phyloP scores from a whole-genome alignment of 2,113 vertebrate species.

The Athene noctua region DNA sequence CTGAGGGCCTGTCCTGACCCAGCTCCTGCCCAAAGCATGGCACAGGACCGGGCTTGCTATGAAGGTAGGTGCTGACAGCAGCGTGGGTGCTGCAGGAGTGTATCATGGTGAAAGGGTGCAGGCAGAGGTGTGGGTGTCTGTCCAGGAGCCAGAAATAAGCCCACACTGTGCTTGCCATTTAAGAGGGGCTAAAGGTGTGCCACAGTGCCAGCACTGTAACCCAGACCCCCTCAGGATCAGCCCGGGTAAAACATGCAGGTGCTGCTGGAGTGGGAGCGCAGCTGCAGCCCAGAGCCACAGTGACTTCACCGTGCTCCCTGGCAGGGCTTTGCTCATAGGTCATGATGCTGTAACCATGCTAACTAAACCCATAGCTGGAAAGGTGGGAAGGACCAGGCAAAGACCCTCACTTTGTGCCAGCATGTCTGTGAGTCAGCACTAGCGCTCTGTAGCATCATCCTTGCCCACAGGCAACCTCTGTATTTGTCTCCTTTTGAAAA shows the following conservation, averaged over 20 bases:
- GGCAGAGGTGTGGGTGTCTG: fast-evolving
- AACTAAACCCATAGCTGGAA: fast-evolving
- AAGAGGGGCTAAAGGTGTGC: too few species aligned
- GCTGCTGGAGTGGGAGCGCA: fast-evolving
- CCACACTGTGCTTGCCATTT: neutral
- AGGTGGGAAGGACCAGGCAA: neutral
- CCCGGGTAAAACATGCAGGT: fast-evolving
- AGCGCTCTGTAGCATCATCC: neutral
- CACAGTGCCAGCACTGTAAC: neutral
- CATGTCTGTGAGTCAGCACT: fast-evolving
- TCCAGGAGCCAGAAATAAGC: neutral
- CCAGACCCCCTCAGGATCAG: too few species aligned
- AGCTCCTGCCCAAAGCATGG: neutral
- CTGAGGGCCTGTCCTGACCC: neutral
- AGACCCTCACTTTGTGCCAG: neutral
- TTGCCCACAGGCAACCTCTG: neutral
- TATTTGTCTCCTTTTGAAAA: neutral
- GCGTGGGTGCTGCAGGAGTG: neutral
- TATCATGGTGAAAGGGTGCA: fast-evolving
- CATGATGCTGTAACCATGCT: fast-evolving
- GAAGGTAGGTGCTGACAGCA: neutral
- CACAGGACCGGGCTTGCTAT: fast-evolving
- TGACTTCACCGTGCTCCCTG: fast-evolving
- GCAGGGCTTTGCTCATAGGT: neutral
- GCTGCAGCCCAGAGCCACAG: neutral